Evolutionary conservation across 2,113 vertebrate species (phyloP).

Genomic region (Stigmatopora nigra): DNA sequence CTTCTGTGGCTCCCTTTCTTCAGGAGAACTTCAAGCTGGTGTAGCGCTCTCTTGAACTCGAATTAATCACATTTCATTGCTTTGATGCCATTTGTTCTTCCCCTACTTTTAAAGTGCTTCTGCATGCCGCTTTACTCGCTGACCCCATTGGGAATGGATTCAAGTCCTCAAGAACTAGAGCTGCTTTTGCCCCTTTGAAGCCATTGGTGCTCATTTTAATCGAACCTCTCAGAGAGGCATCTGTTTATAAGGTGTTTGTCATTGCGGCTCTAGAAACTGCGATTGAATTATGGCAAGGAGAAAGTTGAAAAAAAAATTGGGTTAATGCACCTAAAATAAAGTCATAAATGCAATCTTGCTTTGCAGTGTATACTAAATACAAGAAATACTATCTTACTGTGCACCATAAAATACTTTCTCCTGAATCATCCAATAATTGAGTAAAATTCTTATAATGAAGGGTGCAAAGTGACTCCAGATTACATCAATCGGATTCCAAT

Average conservation of each 20-base stretch:
- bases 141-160: neutral
- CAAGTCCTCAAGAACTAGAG: neutral
- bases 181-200: neutral
- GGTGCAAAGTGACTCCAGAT: neutral
- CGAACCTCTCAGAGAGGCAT: neutral
- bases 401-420: neutral
- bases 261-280: neutral
- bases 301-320: neutral
- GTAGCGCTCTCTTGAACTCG: slow-evolving; percentile 8
- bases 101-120: neutral
- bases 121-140: neutral
- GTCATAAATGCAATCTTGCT: no score
- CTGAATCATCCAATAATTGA: neutral
- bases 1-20: slow-evolving; percentile 29
- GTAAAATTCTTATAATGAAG: neutral
- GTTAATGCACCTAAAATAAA: no score
- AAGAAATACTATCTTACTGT: no score
- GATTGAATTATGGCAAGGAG: neutral
- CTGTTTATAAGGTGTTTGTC: neutral
- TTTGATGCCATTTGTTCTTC: neutral
- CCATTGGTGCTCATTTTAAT: neutral
- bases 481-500: neutral
- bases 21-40: slow-evolving; percentile 8
- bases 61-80: slow-evolving; percentile 7
- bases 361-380: no score